Evolutionary conservation across 2,888 invertebrate species (phyloP).

Genomic region (Cancer borealis): DNA sequence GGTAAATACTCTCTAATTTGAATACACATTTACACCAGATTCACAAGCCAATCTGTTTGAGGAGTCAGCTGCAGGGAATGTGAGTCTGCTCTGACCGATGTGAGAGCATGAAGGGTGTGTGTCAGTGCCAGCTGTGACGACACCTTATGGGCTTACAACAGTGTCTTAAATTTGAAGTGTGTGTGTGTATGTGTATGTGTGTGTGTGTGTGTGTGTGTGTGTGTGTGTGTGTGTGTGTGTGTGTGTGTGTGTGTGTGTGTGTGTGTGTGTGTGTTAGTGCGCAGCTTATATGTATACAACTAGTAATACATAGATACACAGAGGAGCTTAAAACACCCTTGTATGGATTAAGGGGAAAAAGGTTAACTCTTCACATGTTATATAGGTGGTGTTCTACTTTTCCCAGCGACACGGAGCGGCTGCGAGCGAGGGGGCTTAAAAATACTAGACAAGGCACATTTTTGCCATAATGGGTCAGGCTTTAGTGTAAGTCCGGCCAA

Average conservation of each 20-base stretch:
- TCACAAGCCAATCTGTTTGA: not conserved
- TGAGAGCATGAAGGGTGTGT: not conserved
- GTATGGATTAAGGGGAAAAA: not conserved
- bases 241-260: too few species aligned
- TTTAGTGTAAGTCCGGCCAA: not conserved
- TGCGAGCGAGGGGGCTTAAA: not conserved
- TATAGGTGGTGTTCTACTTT: not conserved
- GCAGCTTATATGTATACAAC: not conserved
- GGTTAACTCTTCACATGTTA: not conserved
- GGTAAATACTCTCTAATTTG: not conserved
- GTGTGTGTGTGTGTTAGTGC: too few species aligned
- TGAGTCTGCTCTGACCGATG: not conserved
- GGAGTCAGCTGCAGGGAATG: not conserved
- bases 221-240: too few species aligned
- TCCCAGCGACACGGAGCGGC: not conserved
- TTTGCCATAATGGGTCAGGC: slow-evolving; percentile 17
- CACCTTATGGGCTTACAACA: too few species aligned
- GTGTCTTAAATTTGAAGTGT: too few species aligned
- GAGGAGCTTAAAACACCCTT: not conserved
- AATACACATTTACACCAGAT: not conserved
- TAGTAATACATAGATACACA: not conserved
- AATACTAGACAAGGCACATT: not conserved
- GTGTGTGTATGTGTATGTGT: too few species aligned
- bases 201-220: too few species aligned
- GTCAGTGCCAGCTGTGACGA: not conserved